Evolutionary conservation across 2,888 invertebrate genomes (phyloP).

Genomic region (Ashinkailepas kermadecensis): DNA sequence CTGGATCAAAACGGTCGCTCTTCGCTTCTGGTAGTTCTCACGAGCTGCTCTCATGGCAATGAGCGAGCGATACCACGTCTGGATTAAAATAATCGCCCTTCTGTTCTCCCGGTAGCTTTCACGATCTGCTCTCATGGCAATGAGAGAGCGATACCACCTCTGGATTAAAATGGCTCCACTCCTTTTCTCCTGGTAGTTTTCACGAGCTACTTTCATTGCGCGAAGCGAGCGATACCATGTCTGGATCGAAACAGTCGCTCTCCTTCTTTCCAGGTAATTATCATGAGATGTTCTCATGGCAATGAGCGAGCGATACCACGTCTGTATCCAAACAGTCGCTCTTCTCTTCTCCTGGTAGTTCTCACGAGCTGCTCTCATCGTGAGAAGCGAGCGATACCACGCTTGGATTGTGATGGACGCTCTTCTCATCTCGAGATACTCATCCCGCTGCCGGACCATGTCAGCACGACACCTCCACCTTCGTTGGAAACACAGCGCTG

Average conservation of each 20-base stretch:
- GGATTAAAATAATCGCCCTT: neutral
- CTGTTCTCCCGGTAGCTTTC: neutral
- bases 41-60: too few species aligned
- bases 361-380: neutral
- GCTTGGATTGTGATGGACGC: constrained; percentile 18
- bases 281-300: neutral
- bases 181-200: constrained; percentile 9
- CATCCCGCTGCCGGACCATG: neutral
- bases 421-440: neutral
- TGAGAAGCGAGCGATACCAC: constrained; percentile 16
- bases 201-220: neutral
- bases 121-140: neutral
- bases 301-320: constrained; percentile 21
- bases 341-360: constrained; percentile 2
- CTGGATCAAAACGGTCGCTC: too few species aligned
- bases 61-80: neutral
- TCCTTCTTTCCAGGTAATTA: neutral
- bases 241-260: constrained; percentile 20
- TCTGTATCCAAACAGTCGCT: constrained; percentile 3
- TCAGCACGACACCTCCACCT: neutral
- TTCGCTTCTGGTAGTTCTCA: too few species aligned
- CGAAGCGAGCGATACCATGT: constrained; percentile 13
- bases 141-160: neutral
- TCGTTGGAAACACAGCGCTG: neutral
- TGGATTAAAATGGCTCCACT: neutral